Percentiles rank a stretch among this genome's conserved stretches.
These are phyloP conservation scores for Thereva nobilitata DNA, from an alignment of 2,888 invertebrate genomes.

Conservation along the genomic window DNA sequence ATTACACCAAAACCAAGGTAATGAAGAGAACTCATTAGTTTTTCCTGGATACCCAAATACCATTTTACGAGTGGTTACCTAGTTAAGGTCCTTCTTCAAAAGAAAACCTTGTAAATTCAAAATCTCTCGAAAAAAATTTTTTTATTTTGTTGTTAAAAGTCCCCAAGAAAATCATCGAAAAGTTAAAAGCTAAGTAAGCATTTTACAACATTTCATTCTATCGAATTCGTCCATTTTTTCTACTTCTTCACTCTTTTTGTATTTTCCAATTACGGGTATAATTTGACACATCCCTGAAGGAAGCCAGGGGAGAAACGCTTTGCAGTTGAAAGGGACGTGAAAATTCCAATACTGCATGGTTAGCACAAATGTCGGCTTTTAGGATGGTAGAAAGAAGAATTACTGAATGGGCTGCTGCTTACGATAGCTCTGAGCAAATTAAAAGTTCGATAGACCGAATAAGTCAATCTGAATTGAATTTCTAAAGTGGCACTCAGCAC, in stretches of 20 bases:
- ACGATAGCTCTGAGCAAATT: constrained; percentile 30
- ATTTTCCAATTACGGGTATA: constrained; percentile 35
- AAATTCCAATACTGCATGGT: constrained; percentile 34
- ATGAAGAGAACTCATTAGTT: too few species aligned
- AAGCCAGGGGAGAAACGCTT: constrained; percentile 10
- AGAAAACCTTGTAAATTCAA: too few species aligned
- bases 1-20: too few species aligned
- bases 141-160: too few species aligned
- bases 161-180: too few species aligned
- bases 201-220: constrained; percentile 25
- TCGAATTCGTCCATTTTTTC: constrained; percentile 1
- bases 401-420: constrained; percentile 29
- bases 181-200: constrained; percentile 16
- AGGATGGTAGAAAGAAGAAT: constrained; percentile 33
- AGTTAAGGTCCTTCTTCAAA: too few species aligned
- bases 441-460: constrained; percentile 34
- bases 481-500: constrained; percentile 35
- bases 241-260: constrained; percentile 20
- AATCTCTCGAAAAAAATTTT: too few species aligned
- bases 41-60: too few species aligned
- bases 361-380: constrained; percentile 35
- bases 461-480: constrained; percentile 32
- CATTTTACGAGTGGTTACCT: too few species aligned
- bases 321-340: constrained; percentile 27
- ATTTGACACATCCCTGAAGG: constrained; percentile 33